Evolutionary conservation across 2,797 vertebrate genomes (phyloP).

Genomic region (Dermochelys coriacea): DNA sequence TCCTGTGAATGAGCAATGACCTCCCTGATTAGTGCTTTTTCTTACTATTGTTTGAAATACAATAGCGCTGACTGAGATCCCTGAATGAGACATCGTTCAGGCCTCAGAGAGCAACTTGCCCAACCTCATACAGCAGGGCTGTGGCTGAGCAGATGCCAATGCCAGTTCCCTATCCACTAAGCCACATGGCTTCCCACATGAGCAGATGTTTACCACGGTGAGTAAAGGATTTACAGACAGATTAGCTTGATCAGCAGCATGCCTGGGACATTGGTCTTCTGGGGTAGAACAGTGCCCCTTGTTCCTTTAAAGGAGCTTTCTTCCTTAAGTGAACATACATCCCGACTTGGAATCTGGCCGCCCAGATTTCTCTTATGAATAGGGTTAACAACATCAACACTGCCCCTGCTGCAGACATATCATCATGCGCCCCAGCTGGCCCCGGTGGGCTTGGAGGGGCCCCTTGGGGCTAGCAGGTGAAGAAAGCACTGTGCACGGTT

Average conservation of each 20-base stretch:
- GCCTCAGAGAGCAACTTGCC: no score
- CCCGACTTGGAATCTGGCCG: background rate
- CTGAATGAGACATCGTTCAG: rapidly evolving
- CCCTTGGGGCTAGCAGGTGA: background rate
- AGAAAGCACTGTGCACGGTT: background rate
- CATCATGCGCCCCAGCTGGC: background rate
- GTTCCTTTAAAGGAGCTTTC: background rate
- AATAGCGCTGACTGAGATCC: no score
- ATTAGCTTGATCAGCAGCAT: no score
- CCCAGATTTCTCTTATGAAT: no score
- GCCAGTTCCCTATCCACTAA: background rate
- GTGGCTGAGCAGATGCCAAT: no score
- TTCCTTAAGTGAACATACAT: background rate
- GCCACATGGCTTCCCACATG: background rate
- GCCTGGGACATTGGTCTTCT: background rate
- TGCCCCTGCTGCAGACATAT: background rate
- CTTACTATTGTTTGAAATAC: no score
- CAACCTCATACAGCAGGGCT: no score
- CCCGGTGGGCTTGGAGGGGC: background rate
- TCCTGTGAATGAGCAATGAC: no score
- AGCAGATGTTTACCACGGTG: background rate
- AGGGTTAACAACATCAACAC: background rate
- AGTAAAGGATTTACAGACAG: background rate
- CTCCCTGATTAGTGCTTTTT: no score
- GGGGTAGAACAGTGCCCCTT: background rate